Evolutionary conservation across 2,113 vertebrate species (phyloP).

Genomic region (Poeciliopsis turrubarensis): DNA sequence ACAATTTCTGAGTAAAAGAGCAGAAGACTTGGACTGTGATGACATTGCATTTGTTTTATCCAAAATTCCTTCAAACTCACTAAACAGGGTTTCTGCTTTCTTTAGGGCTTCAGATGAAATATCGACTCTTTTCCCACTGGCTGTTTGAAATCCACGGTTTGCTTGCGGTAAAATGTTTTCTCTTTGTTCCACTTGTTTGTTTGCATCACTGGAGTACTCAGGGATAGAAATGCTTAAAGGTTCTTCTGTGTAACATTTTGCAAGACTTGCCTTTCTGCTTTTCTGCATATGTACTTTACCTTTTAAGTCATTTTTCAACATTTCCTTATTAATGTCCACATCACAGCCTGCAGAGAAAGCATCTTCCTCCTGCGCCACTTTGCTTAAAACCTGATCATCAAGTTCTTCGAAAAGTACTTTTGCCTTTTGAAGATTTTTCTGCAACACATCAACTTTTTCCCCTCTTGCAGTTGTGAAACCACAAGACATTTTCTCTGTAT

Average conservation of each 20-base stretch:
- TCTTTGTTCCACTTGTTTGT: constrained; percentile 8
- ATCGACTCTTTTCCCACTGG: constrained; percentile 78
- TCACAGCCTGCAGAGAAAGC: constrained; percentile 7
- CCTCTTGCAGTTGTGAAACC: constrained; percentile 82
- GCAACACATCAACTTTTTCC: constrained; percentile 12
- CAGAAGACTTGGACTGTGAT: background rate
- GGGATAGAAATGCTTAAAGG: background rate
- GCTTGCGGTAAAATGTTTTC: constrained; percentile 2
- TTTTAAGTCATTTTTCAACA: no score
- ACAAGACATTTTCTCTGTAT: constrained; percentile 31
- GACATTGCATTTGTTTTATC: constrained; percentile 6
- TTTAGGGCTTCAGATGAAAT: constrained; percentile 78
- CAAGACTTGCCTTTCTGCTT: background rate
- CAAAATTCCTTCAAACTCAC: constrained; percentile 63
- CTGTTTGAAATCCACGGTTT: constrained; percentile 82
- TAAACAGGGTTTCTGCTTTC: constrained; percentile 77
- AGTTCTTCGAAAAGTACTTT: constrained; percentile 25
- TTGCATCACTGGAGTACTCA: background rate
- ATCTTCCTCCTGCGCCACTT: constrained; percentile 28
- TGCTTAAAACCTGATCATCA: constrained; percentile 31
- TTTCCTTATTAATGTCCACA: constrained; percentile 4
- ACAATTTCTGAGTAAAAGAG: constrained; percentile 32
- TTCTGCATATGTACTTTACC: background rate
- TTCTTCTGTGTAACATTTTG: background rate
- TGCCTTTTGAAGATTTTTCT: constrained; percentile 33